These are phyloP conservation scores for Cryptoleucopteryx plumbea DNA, from an alignment of 2,113 vertebrate species.

Conservation along the genomic window DNA sequence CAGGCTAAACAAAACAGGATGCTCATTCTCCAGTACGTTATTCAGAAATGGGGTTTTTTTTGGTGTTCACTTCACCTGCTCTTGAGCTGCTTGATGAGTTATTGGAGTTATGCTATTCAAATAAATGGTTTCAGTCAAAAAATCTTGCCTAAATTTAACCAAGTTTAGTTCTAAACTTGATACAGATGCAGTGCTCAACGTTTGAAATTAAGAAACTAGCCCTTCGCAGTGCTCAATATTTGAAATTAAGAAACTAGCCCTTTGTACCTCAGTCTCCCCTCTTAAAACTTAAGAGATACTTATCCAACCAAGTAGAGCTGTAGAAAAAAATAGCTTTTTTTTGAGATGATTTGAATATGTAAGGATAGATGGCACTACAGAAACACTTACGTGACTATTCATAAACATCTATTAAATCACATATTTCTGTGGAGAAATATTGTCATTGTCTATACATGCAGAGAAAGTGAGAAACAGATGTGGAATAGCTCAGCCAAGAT, in stretches of 20 bases:
- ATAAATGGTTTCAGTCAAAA: background rate
- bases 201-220: background rate
- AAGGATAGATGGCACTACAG: background rate
- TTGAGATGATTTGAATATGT: background rate
- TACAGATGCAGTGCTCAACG: background rate
- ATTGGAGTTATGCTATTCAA: background rate
- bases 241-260: background rate
- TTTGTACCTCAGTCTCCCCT: background rate
- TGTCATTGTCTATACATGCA: background rate
- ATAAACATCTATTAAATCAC: background rate
- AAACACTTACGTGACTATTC: background rate
- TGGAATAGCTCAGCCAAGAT: background rate
- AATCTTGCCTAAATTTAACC: background rate
- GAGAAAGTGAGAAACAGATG: background rate
- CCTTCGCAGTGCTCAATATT: background rate
- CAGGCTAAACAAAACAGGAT: background rate
- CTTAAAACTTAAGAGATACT: background rate
- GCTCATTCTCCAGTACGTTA: background rate
- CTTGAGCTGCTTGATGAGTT: background rate
- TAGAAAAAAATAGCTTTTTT: background rate
- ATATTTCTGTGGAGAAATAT: background rate
- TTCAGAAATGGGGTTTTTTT: background rate
- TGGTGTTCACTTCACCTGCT: background rate
- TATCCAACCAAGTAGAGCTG: background rate
- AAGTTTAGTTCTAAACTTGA: background rate